Base-by-base conservation (phyloP, 2,888 invertebrate species). In the Liopterus haemorrhoidalis region DNA sequence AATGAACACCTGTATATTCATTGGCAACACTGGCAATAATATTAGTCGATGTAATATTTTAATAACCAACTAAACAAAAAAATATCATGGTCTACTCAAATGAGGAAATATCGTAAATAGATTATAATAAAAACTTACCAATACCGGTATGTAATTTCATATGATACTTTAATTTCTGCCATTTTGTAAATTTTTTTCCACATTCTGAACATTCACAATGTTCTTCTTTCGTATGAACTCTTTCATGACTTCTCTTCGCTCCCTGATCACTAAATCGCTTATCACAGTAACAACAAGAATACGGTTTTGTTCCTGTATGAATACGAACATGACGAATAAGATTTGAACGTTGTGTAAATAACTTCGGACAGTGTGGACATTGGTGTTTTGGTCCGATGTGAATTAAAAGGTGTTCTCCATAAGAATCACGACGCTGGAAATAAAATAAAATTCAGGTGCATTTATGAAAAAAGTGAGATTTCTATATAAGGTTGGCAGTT, bases 291-390 rank as follows among this genome's bases (percentile, higher is more conserved):
- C 66, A 62, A 55, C 77, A 78, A 18, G 69, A 60, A 62, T 75
- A 76, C 4, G 77, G 77, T 36, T 75, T 66, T 58, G 74, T 74
- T 50, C 76, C 75, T 0, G 76, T 75, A 59, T 76, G 76, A 0
- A 73, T 66, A 0, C 76, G 68, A 55, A 75, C 72, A 61, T 76
- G 76, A 0, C 76, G 69, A 41, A 74, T 58, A 68, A 76, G 70
- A 65, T 76, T 76, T 46, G 74, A 75, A 30, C 74, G 71, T 56
- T 76, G 76, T 22, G 76, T 76, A 66, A 76, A 77, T 8, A 72
- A 69, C 68, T 74, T 74, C 11, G 75, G 71, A 57, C 76, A 77
- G 62, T 75, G 74, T 20, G 75, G 74, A 59, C 76, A 77, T 43
- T 74, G 74, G 64, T 75, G 76, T 0, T 73, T 70, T 1, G 76